phyloP scores from a whole-genome alignment of 1,140 invertebrate genomes.

The Delia radicum region DNA sequence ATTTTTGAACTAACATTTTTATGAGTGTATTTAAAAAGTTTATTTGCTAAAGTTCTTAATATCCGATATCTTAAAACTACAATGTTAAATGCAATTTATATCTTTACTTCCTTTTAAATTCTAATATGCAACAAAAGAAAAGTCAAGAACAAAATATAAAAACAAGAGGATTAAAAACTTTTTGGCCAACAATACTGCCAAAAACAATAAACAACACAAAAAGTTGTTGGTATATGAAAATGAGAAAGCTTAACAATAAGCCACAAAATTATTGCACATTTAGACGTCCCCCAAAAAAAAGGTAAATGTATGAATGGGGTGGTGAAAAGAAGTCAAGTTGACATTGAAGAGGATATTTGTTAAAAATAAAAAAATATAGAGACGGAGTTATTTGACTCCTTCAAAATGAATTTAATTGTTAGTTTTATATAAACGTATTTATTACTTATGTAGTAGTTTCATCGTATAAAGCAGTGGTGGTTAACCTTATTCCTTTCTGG shows the following conservation, averaged over 20 bases:
- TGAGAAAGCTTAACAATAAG: conserved; percentile 22
- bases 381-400: neutral
- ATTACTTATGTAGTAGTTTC: neutral
- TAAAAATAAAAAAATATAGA: neutral
- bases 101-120: neutral
- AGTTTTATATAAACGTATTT: too few relatives aligned
- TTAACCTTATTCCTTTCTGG: neutral
- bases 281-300: neutral
- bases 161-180: conserved; percentile 47
- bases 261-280: conserved; percentile 27
- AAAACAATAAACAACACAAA: conserved; percentile 52
- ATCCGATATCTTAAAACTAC: neutral
- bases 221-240: neutral
- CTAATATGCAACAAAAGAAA: conserved; percentile 4
- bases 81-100: conserved; percentile 13
- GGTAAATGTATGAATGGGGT: neutral
- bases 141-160: too few relatives aligned
- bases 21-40: too few relatives aligned
- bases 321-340: neutral
- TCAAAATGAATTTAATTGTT: neutral
- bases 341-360: neutral
- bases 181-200: conserved; percentile 45
- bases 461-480: neutral
- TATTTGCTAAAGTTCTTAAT: neutral
- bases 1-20: too few relatives aligned